Conservation (phyloP, 1,140 invertebrate species). For the Trachymyrmex cornetzi region DNA sequence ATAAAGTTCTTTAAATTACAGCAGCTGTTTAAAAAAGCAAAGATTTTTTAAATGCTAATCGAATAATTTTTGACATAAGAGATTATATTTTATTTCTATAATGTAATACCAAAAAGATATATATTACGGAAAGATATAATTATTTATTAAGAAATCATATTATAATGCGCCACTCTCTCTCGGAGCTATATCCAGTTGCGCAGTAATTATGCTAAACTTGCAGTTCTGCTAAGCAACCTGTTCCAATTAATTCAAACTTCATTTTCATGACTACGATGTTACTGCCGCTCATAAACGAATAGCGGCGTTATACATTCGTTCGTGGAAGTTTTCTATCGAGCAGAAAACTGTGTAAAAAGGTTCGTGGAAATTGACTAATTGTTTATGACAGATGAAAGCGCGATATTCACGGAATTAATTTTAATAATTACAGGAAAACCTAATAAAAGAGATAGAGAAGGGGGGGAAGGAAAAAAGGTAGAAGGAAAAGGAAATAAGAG, state of each 20-base stretch:
- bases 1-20: neutral
- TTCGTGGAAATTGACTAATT: conserved; percentile 55
- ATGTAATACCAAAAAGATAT: neutral
- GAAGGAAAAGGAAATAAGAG: no score
- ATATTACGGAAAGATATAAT: conserved; percentile 12
- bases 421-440: conserved; percentile 46
- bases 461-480: neutral
- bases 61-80: neutral
- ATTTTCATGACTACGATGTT: conserved; percentile 49
- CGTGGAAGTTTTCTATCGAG: conserved; percentile 49
- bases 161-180: neutral
- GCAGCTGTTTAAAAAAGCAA: neutral
- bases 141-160: conserved; percentile 16
- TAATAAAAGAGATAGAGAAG: neutral
- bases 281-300: conserved; percentile 30
- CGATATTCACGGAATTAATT: conserved; percentile 27
- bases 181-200: conserved; percentile 17
- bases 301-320: neutral
- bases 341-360: conserved; percentile 28
- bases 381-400: neutral
- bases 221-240: conserved; percentile 52
- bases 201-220: conserved; percentile 59
- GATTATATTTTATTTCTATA: neutral
- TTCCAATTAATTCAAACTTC: conserved; percentile 57
- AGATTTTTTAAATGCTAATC: neutral